Base-by-base conservation (phyloP, 2,113 vertebrate genomes). In the Anoplopoma fimbria region DNA sequence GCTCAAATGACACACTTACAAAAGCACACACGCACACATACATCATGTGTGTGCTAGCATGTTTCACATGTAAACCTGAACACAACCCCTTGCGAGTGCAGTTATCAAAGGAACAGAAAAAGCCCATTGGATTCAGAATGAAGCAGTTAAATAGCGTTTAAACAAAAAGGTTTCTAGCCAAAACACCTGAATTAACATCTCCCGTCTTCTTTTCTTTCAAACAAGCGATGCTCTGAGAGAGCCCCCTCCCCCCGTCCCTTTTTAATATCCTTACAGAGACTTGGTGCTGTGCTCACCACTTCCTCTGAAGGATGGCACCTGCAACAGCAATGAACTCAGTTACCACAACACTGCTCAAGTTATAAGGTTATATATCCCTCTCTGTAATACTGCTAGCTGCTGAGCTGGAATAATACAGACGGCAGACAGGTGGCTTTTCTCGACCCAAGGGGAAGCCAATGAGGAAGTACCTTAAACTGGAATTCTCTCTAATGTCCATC, bases 141-240 rank as follows among this genome's bases (percentile, higher is more conserved):
- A 19, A 68, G 19, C 17, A 38, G 29, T 62, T 33, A 19, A 21
- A 38, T 6, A 25, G 9, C 31, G 57, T 62, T 63, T 13, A n/a
- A 36, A 63, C 17, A 69, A 74, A 47, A 53, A 86, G 81, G 71
- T 67, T 3, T 42, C 10, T 27, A 67, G 68, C 79, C 76, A 88
- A 83, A 81, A 81, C 91, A 94, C 92, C 89, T 93, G 87, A 89
- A 87, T 90, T 87, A 86, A 90, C 82, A 88, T 29, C 29, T 23
- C 62, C 53, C 21, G 6, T 51, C 33, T 67, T 81, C 36, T 57
- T 68, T 40, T 69, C 36, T 38, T 73, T 77, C 27, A 62, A 68
- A 91, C 67, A 83, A 87, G 69, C 60, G 69, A 62, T 68, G 62
- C 75, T 57, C 40, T 38, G 38, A n/a, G 31, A 4, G 2, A 13